A percentile compares a stretch with the other conserved stretches of the same genome.
Evolutionary conservation across 2,888 invertebrate species (phyloP).

Genomic region (Aricia artaxerxes): DNA sequence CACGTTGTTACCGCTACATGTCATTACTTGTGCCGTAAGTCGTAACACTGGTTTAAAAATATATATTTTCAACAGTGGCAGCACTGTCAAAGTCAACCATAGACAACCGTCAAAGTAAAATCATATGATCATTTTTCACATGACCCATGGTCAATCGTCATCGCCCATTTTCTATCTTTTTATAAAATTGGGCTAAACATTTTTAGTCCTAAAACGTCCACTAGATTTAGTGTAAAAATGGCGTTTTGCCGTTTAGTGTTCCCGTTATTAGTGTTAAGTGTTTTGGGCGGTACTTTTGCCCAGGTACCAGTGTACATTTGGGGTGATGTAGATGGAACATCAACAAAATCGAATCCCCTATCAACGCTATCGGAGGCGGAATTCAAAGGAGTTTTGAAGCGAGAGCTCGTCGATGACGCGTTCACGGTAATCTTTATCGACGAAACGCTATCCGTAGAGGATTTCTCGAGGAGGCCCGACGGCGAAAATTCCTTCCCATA

Average conservation of each 20-base stretch:
- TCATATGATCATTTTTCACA: conserved; percentile 79
- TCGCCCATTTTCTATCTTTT: conserved; percentile 65
- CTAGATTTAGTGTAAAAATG: conserved; percentile 64
- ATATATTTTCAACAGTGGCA: conserved; percentile 38
- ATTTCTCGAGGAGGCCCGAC: conserved; percentile 74
- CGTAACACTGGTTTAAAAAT: background rate
- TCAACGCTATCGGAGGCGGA: conserved; percentile 53
- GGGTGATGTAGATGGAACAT: conserved; percentile 64
- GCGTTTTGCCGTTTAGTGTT: conserved; percentile 71
- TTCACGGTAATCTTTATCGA: conserved; percentile 77
- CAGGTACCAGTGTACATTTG: conserved; percentile 82
- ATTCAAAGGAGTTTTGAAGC: conserved; percentile 59
- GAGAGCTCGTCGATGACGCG: conserved; percentile 59
- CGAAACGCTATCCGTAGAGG: conserved; percentile 80
- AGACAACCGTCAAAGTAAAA: conserved; percentile 63
- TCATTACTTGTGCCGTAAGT: too few species aligned
- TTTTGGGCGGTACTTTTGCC: conserved; percentile 58
- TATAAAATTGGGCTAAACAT: conserved; percentile 62
- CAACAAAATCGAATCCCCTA: conserved; percentile 58
- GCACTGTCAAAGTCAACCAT: conserved; percentile 46
- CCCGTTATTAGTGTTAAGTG: conserved; percentile 66
- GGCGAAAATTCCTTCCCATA: conserved; percentile 64
- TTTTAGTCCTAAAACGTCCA: conserved; percentile 65
- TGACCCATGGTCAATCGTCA: conserved; percentile 70
- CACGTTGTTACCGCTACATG: too few species aligned